Evolutionary conservation across 2,888 invertebrate species (phyloP).

Genomic region (Leptogaster cylindrica): DNA sequence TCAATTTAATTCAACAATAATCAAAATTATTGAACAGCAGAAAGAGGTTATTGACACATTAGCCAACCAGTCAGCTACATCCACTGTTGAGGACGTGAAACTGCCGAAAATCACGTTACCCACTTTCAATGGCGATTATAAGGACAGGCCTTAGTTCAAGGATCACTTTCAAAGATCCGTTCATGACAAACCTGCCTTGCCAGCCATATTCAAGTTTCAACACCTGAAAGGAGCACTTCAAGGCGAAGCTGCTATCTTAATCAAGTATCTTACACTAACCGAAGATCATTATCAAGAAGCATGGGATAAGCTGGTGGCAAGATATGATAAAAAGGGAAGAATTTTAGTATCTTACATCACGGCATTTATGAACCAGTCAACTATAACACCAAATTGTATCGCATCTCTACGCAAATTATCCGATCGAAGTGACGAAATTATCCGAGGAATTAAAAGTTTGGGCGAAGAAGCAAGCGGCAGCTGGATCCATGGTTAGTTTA

Average conservation of each 20-base stretch:
- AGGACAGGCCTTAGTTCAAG: not conserved
- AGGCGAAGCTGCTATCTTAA: not conserved
- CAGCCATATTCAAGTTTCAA: not conserved
- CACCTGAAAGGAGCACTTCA: not conserved
- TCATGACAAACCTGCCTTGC: not conserved
- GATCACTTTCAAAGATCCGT: not conserved
- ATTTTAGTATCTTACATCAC: not conserved
- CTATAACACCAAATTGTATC: not conserved
- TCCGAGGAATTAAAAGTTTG: not conserved
- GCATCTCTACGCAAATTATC: not conserved
- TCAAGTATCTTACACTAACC: not conserved
- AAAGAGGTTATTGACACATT: not conserved
- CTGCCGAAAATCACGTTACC: not conserved
- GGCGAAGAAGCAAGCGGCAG: not conserved
- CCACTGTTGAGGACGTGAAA: not conserved
- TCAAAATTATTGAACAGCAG: not conserved
- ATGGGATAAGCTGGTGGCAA: not conserved
- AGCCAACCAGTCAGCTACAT: too few relatives aligned
- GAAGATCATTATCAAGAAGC: not conserved
- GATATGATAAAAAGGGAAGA: constrained; percentile 17
- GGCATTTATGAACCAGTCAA: not conserved
- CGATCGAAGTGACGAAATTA: constrained; percentile 1
- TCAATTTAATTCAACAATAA: not conserved
- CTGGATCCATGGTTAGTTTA: constrained; percentile 3
- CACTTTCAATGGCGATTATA: not conserved